Percentiles rank a stretch among this genome's conserved stretches.
These are phyloP conservation scores for Parnassius mnemosyne DNA, from an alignment of 2,888 invertebrate species.

Conservation along the genomic window DNA sequence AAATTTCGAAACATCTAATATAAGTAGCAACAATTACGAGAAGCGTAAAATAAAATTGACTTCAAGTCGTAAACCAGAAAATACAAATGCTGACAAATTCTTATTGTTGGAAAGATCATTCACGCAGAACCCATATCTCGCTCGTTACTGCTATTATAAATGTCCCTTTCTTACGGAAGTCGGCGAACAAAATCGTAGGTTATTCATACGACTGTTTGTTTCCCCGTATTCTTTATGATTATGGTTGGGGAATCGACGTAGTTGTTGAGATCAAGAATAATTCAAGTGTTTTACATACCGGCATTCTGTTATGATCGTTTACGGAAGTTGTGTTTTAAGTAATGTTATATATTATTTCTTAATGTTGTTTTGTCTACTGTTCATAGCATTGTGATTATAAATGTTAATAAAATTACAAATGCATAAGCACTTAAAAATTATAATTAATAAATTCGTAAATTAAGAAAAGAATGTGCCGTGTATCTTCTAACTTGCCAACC, in stretches of 20 bases:
- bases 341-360: neutral
- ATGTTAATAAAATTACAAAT: too few relatives aligned
- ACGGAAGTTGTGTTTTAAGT: neutral
- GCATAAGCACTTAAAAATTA: too few relatives aligned
- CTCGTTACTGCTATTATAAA: conserved; percentile 38
- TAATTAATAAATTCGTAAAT: too few relatives aligned
- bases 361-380: neutral
- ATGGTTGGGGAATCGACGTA: conserved; percentile 40
- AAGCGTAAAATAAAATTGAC: conserved; percentile 14
- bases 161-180: conserved; percentile 42
- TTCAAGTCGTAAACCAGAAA: conserved; percentile 19
- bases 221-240: conserved; percentile 51
- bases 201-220: conserved; percentile 52
- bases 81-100: conserved; percentile 25
- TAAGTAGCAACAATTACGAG: conserved; percentile 8
- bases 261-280: conserved; percentile 44
- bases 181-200: conserved; percentile 34
- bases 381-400: too few relatives aligned
- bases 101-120: conserved; percentile 26
- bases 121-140: conserved; percentile 35
- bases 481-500: too few relatives aligned
- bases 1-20: conserved; percentile 9
- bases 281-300: conserved; percentile 23
- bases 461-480: too few relatives aligned
- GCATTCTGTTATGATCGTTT: conserved; percentile 10